phyloP scores from a whole-genome alignment of 2,888 invertebrate species.

The Drosophila vallismaia region DNA sequence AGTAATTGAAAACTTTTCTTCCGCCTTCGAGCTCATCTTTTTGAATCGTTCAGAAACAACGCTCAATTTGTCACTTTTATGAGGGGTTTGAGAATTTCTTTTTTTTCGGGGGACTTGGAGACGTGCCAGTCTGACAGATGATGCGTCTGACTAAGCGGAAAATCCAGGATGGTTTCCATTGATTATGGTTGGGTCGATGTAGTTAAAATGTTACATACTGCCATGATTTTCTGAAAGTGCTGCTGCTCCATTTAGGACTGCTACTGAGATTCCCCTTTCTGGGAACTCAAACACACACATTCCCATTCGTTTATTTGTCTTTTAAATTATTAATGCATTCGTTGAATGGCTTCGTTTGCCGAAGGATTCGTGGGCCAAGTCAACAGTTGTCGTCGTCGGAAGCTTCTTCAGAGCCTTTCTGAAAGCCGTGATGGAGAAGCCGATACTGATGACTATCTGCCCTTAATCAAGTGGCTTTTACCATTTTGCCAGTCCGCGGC shows the following conservation, averaged over 20 bases:
- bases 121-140: conserved; percentile 44
- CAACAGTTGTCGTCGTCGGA: background rate
- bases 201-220: conserved; percentile 69
- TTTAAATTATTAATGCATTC: conserved; percentile 83
- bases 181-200: conserved; percentile 80
- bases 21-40: conserved; percentile 17
- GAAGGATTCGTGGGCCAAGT: conserved; percentile 8
- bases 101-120: conserved; percentile 14
- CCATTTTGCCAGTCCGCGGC: conserved; percentile 5
- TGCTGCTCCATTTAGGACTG: conserved; percentile 70
- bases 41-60: conserved; percentile 40
- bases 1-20: conserved; percentile 67
- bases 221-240: conserved; percentile 1
- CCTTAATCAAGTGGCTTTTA: conserved; percentile 58
- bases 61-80: conserved; percentile 75
- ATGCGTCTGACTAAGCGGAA: conserved; percentile 52
- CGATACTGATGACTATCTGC: conserved; percentile 42
- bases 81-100: conserved; percentile 13
- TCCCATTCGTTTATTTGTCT: conserved; percentile 66
- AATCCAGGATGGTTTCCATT: conserved; percentile 10
- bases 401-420: background rate
- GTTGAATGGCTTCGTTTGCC: conserved; percentile 52
- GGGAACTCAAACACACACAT: conserved; percentile 44
- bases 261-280: conserved; percentile 49
- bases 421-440: conserved; percentile 3